Base-by-base conservation (phyloP, 2,113 vertebrate species). In the Elanus axillaris region DNA sequence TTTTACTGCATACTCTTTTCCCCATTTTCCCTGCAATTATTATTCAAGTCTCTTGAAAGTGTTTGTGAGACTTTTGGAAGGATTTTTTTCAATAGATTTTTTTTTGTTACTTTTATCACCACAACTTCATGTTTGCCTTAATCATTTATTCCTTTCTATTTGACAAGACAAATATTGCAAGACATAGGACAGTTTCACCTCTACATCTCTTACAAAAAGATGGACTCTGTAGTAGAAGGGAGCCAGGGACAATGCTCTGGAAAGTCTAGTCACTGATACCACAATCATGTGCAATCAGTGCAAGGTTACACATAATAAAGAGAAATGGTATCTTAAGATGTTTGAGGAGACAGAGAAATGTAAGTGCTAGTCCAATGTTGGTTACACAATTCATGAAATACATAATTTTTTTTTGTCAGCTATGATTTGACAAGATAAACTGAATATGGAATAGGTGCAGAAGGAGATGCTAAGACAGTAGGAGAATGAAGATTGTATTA, bases 1-100 rank as follows among this genome's bases (percentile, higher is more conserved):
- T 93, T 94, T 91, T 87, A 82, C 45, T 85, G 36, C 86, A 76
- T 96, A 45, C 48, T 93, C 58, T 88, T 95, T 96, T 74, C 43
- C 38, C 45, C 53, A 64, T 89, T 93, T 90, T 5, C 42, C 27
- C 48, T 94, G 58, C 20, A 90, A 73, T 91, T 81, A 86, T 34
- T 94, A 93, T 62, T 88, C 67, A 69, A 83, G 45, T 73, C 92
- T 92, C 58, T 85, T 91, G 53, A 66, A 94, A 93, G 16, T 5
- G 3, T 45, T 77, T 72, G 31, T 72, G 69, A 89, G 52, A 68
- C 62, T 90, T 94, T 94, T 79, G 50, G 36, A 90, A 91, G 48
- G 3, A 38, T 38, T 87, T 77, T 71, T 91, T 78, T 43, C 10
- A 47, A 31, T 4, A 63, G 52, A 38, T 45, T 86, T 86, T 47